Evolutionary conservation across 2,113 vertebrate genomes (phyloP).

Genomic region (Danionella cerebrum): DNA sequence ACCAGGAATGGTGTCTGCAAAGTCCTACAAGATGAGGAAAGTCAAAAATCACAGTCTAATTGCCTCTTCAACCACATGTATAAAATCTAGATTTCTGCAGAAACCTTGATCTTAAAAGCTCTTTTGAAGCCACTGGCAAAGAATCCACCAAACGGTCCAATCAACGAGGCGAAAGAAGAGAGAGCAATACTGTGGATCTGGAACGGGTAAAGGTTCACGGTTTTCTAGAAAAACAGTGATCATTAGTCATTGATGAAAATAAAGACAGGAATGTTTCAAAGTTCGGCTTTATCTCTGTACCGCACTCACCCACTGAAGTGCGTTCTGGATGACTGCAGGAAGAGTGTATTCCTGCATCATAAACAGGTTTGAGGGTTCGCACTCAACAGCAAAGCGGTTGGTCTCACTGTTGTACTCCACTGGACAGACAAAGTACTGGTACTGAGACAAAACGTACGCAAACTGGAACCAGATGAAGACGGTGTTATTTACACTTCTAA

Average conservation of each 20-base stretch:
- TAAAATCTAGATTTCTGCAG: not conserved
- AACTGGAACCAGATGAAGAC: slow-evolving; percentile 61
- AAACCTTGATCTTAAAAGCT: slow-evolving; percentile 97
- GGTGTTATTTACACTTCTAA: no score
- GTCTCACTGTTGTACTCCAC: slow-evolving; percentile 87
- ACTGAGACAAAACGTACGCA: slow-evolving; percentile 80
- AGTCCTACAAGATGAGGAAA: slow-evolving; percentile 71
- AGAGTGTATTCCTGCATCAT: slow-evolving; percentile 80
- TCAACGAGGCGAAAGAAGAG: slow-evolving; percentile 86
- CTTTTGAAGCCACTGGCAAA: slow-evolving; percentile 98
- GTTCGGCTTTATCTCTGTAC: not conserved
- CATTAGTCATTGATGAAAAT: not conserved
- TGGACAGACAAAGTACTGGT: slow-evolving; percentile 91
- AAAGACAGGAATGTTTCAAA: not conserved
- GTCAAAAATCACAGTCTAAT: not conserved
- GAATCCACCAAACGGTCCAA: slow-evolving; percentile 96
- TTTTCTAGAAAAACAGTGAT: slow-evolving; percentile 63
- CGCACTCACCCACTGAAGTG: slow-evolving; percentile 71
- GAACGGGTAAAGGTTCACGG: slow-evolving; percentile 86
- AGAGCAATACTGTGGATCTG: slow-evolving; percentile 93
- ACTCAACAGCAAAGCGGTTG: slow-evolving; percentile 83
- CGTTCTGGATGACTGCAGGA: slow-evolving; percentile 66
- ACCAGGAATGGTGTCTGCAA: slow-evolving; percentile 92
- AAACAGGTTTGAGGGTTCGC: slow-evolving; percentile 85
- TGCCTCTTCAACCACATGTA: not conserved